Percentiles rank a stretch among this genome's conserved stretches.
phyloP scores from a whole-genome alignment of 2,888 invertebrate genomes.

The Agriopis leucophaearia region DNA sequence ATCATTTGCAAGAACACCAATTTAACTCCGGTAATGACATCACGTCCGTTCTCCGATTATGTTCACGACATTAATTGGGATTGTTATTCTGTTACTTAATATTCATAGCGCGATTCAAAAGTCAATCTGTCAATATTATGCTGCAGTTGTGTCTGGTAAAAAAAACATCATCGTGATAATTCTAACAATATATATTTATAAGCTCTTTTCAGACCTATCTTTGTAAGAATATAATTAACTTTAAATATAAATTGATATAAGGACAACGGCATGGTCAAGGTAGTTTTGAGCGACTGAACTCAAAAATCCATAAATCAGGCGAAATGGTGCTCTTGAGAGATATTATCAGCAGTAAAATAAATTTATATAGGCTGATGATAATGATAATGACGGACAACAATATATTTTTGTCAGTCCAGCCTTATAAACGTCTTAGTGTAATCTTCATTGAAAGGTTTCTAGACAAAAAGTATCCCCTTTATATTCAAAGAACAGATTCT shows the following conservation, averaged over 20 bases:
- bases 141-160: neutral
- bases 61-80: conserved; percentile 73
- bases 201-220: too few species aligned
- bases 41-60: conserved; percentile 73
- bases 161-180: conserved; percentile 9
- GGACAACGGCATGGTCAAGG: too few species aligned
- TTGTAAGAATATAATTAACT: neutral
- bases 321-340: neutral
- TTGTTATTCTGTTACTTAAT: conserved; percentile 58
- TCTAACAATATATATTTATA: too few species aligned
- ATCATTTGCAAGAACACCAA: conserved; percentile 21
- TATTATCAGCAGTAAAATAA: too few species aligned
- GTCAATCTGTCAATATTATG: conserved; percentile 38
- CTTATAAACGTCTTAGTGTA: neutral
- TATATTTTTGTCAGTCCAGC: neutral
- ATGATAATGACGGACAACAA: too few species aligned
- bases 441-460: neutral
- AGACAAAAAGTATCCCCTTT: neutral
- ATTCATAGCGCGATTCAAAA: conserved; percentile 40
- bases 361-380: too few species aligned
- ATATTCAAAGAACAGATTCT: conserved; percentile 16
- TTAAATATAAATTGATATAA: neutral
- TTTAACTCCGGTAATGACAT: conserved; percentile 52
- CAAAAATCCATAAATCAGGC: neutral
- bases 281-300: too few species aligned